A percentile compares a stretch with the other conserved stretches of the same genome.
phyloP scores from a whole-genome alignment of 2,113 vertebrate species.

The Lophura nycthemera region DNA sequence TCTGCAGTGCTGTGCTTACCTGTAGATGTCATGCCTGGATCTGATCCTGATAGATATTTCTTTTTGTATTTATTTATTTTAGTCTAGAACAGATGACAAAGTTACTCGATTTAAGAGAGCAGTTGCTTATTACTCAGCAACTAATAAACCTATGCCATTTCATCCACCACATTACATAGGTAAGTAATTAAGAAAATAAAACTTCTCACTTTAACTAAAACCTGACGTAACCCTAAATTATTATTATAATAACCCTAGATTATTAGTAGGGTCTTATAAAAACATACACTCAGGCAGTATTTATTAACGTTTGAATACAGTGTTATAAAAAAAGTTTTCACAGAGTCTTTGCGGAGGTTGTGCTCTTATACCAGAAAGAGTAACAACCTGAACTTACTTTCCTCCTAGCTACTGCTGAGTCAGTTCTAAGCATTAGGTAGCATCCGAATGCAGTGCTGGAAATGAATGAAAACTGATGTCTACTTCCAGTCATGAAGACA shows the following conservation, averaged over 20 bases:
- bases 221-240: background rate
- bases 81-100: slow-evolving; percentile 97
- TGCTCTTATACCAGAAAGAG: background rate
- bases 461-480: background rate
- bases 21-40: background rate
- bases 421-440: background rate
- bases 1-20: background rate
- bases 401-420: background rate
- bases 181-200: slow-evolving; percentile 67
- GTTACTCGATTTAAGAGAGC: slow-evolving; percentile 94
- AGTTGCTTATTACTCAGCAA: slow-evolving; percentile 92
- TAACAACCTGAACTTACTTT: background rate
- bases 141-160: slow-evolving; percentile 87
- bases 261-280: background rate
- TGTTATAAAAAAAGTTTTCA: background rate
- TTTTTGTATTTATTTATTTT: slow-evolving; percentile 58
- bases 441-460: background rate
- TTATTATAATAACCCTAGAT: background rate
- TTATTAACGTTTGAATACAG: background rate
- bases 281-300: background rate
- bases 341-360: background rate
- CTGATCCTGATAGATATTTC: slow-evolving; percentile 37
- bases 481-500: background rate
- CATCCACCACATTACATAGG: slow-evolving; percentile 85
- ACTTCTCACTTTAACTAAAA: background rate